These are phyloP conservation scores for Hemiprocne comata DNA, from an alignment of 2,113 vertebrate species.

Conservation along the genomic window DNA sequence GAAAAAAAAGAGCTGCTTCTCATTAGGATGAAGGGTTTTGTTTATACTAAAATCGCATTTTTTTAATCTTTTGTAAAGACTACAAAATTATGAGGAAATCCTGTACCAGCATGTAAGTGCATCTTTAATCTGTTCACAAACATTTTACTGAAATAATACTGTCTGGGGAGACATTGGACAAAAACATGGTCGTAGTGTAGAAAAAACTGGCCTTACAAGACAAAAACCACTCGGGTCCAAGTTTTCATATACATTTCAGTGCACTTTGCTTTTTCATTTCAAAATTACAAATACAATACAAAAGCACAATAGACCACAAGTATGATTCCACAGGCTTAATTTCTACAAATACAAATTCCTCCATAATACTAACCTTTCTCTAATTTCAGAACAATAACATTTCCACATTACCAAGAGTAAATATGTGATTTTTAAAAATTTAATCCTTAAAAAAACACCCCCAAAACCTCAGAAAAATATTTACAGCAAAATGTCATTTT, in stretches of 20 bases:
- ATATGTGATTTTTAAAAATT: slow-evolving; percentile 67
- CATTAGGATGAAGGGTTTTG: not conserved
- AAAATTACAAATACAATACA: slow-evolving; percentile 21
- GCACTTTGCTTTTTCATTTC: not conserved
- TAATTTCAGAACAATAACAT: slow-evolving; percentile 59
- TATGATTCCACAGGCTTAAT: slow-evolving; percentile 54
- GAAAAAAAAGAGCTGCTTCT: not conserved
- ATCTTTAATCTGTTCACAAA: not conserved
- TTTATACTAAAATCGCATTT: slow-evolving; percentile 17
- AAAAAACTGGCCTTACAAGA: not conserved
- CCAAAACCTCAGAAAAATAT: slow-evolving; percentile 76
- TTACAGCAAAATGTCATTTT: slow-evolving; percentile 81
- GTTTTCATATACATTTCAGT: not conserved
- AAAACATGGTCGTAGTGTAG: not conserved
- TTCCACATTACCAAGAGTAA: slow-evolving; percentile 31
- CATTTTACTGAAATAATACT: not conserved
- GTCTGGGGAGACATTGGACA: not conserved
- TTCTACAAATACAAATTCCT: slow-evolving; percentile 65
- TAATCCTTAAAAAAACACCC: slow-evolving; percentile 39
- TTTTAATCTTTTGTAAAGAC: not conserved
- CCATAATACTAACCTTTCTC: slow-evolving; percentile 48
- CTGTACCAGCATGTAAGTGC: not conserved
- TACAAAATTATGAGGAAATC: not conserved
- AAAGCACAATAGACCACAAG: not conserved
- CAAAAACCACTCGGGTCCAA: not conserved